Conservation (phyloP, 2,113 vertebrate genomes). For the Isichthys henryi region DNA sequence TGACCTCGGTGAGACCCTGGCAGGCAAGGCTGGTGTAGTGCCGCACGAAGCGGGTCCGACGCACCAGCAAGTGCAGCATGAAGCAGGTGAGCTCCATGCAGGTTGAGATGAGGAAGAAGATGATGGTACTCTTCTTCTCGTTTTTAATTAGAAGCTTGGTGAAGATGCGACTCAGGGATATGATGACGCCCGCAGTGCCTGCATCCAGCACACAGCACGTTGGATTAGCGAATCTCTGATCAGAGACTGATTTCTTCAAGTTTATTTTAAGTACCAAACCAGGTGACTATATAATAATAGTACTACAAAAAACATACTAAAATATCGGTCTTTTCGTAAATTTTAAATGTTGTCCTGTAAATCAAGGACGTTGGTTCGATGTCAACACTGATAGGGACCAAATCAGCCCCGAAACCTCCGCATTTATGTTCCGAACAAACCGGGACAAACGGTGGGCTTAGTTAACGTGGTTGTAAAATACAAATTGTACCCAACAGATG, state of each 20-base stretch:
- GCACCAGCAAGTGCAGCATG: conserved; percentile 83
- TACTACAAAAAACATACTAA: neutral
- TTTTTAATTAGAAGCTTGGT: conserved; percentile 85
- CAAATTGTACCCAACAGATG: neutral
- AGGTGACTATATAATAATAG: neutral
- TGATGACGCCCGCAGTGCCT: conserved; percentile 93
- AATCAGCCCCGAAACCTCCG: neutral
- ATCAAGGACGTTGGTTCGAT: neutral
- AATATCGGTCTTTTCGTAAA: neutral
- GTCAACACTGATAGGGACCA: neutral
- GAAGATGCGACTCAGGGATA: conserved; percentile 92
- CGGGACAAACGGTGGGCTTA: neutral
- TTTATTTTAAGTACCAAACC: neutral
- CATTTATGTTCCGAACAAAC: neutral
- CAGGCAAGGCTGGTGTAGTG: conserved; percentile 70
- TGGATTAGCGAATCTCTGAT: neutral
- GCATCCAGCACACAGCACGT: conserved; percentile 1
- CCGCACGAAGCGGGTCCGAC: conserved; percentile 76
- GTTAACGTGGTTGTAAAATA: neutral
- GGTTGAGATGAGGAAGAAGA: conserved; percentile 93
- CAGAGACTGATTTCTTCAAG: neutral
- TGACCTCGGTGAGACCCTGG: conserved; percentile 41
- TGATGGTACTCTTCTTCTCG: conserved; percentile 85
- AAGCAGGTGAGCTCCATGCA: conserved; percentile 89
- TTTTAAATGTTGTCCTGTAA: neutral